Base-by-base conservation (phyloP, 2,113 vertebrate species). In the Callipepla squamata region DNA sequence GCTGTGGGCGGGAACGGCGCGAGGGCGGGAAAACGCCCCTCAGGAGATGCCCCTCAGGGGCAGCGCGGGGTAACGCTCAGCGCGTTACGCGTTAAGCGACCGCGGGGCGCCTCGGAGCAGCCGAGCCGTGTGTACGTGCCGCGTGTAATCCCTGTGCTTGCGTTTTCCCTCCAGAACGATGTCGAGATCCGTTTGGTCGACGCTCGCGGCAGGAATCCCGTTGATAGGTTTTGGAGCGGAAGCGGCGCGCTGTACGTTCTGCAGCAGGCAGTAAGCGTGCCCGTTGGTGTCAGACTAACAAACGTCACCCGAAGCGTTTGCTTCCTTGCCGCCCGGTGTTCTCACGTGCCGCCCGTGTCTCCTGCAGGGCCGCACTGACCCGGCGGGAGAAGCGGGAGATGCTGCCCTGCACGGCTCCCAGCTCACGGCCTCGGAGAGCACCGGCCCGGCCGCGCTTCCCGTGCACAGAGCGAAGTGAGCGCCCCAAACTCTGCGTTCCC, bases 401-500 rank as follows among this genome's bases (percentile, higher is more conserved):
- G 96, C 95, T 90, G 90, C 82, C 42, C 34, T 94, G 87, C 74
- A 45, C 76, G 51, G 69, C 73, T 95, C 96, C n/a, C 95, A 97
- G 78, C 66, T 96, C 85, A 90, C 96, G 79, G 51, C 57, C 79
- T 89, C 90, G 67, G 96, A 97, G 65, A 89, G 50, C 72, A 50
- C 62, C 26, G 97, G 92, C 58, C 97, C 98, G 9, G 89, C 97
- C 85, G 97, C 98, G 16, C 97, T 99, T 42, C 93, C 98, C 58
- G 51, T 99, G 82, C 97, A 93, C 82, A 98, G 97, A 98, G 99
- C 99, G 94, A 99, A 98, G 99, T 99, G 96, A 95, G 90, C 83
- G 68, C 61, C 83, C 62, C 72, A 44, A 74, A n/a, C 5, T 87
- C 80, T 63, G 32, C 13, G 15, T 80, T 4, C 17, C 7, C 61